Evolutionary conservation across 2,113 vertebrate species (phyloP), one percentile per base, ranked within the genome.

Genomic region (Tylochromis polylepis): DNA sequence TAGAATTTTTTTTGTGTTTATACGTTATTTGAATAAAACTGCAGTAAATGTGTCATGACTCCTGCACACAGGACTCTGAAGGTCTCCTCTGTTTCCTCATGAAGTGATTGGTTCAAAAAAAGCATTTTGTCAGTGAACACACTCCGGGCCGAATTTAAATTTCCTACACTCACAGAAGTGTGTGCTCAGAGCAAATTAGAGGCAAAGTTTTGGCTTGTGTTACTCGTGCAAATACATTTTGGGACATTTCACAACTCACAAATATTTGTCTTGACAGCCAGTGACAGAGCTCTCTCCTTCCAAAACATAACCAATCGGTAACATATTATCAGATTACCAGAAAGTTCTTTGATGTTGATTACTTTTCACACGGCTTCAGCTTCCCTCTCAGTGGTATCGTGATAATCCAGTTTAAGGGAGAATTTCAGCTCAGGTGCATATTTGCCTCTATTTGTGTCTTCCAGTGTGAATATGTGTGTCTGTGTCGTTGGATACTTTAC

Each of bases 371-470:
- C 0, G 0, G 24, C 4, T 1, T 24, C 24, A 51, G 43, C 16
- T 0, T 49, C 22, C 38, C 1, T 0, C 8, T 72, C 70, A 51
- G 43, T 29, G 43, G 43, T 20, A 51, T 0, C 43, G 12, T 43
- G 24, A 51, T 31, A 51, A 77, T 77, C 29, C 10, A 3, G 0
- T 77, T 27, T 77, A 31, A 31, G 29, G 70, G 0, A 77, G 18
- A 77, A 31, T 77, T 51, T 77, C 5, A 77, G 43, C 24, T 38
- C 6, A 38, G 60, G 11, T 31, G 15, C 8, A 60, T 18, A 60
- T 36, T 65, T 65, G 34, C 34, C 3, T 12, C 11, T n/a, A 7
- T 8, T 65, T 8, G 34, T 12, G 1, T 12, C 34, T 12, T 38
- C 31, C 3, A 36, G 60, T 62, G 59, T 36, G 31, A 34, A 62